Base-by-base conservation (phyloP, 2,797 vertebrate genomes). In the Squalus acanthias region DNA sequence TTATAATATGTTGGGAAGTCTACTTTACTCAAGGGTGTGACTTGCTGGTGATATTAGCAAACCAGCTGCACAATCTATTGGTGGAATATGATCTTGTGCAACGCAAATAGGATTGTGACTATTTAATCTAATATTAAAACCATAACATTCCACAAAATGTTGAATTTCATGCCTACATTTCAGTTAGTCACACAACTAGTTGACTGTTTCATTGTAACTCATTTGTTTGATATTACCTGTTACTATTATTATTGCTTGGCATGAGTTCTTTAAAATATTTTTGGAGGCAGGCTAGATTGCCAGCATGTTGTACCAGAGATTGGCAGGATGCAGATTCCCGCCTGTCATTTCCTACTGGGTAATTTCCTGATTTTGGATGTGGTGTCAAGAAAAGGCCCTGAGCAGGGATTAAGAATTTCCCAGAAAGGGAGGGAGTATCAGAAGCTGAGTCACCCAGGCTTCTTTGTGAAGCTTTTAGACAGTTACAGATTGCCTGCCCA, bases 1-100 rank as follows among this genome's bases (percentile, higher is more conserved):
- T 98, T 98, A 98, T 97, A 97, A 97, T 96, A 96, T 97, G 96
- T 96, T 96, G 96, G 96, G 97, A 98, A 97, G 97, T 97, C 97
- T 97, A 95, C 88, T 96, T 96, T 96, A 96, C 97, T 97, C 96
- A 96, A 96, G 97, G 98, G 97, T 97, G 97, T 97, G 97, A 97
- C 97, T 76, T 96, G 89, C 96, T 96, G 72, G 93, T 26, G 87
- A 96, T 96, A 53, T 63, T 29, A 91, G 57, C 88, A 91, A 57
- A 33, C 10, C 89, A 63, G 60, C 65, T 20, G 57, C 29, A 65
- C 57, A 92, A n/a, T 65, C 89, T 46, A 50, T 85, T 85, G 82
- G 46, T 85, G 39, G 20, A 50, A 85, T 85, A 20, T 50, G 20
- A 85, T 85, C 60, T 65, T 8, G 26, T 92, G 33, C 89, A 60